Base-by-base conservation (phyloP, 2,797 vertebrate species). In the Glyptemys insculpta region DNA sequence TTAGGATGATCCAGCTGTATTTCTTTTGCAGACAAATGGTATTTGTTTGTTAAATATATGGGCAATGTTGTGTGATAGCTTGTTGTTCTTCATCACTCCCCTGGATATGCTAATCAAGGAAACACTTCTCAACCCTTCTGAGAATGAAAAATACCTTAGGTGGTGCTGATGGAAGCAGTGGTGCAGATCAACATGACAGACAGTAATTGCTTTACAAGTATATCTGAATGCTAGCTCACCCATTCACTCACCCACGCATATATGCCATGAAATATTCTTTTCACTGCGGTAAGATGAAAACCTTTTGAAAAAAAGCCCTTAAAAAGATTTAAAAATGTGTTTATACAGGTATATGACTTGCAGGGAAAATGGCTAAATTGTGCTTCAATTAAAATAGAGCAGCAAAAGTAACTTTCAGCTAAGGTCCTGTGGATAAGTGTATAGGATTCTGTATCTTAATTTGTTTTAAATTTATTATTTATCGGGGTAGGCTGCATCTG, bases 91-190 rank as follows among this genome's bases (percentile, higher is more conserved):
- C 37, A 82, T 18, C 81, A 11, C 50, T 83, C n/a, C 74, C 82
- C 37, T 59, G 62, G 11, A 7, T 72, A 47, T 88, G 47, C 59
- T 49, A 90, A n/a, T 59, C 52, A 65, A 15, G 15, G 80, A 12
- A 34, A 53, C 2, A 1, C 79, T 85, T 83, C 56, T 92, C 59
- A 91, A 56, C 25, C 12, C 31, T n/a, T 37, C 29, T 56, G 62
- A 93, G 81, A 96, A 65, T 7, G 27, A 90, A 94, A 96, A 93
- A 83, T 72, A 91, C 12, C 19, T 59, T 59, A 53, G 89, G 8
- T 80, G 23, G 5, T 81, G 84, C 44, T 74, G 83, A 78, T 0
- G 53, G 37, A 91, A 68, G 53, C 72, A 85, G 23, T n/a, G 54
- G 19, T 53, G 59, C 50, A 93, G 62, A 81, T 49, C 88, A 34